Evolutionary conservation across 2,888 invertebrate genomes (phyloP).

Genomic region (Meteorus colon): DNA sequence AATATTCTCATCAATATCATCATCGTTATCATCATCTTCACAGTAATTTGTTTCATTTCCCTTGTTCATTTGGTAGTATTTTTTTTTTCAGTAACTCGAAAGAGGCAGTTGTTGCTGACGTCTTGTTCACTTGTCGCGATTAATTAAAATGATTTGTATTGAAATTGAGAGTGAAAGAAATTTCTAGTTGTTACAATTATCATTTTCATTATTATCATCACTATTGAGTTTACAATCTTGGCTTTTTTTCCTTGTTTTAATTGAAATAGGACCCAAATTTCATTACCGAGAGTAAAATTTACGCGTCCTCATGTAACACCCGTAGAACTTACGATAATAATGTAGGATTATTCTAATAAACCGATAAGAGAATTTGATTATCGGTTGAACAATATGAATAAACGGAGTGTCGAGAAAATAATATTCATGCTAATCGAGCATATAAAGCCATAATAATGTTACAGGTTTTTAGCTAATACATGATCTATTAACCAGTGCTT

Average conservation of each 20-base stretch:
- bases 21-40: conserved; percentile 27
- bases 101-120: conserved; percentile 60
- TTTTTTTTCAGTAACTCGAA: conserved; percentile 53
- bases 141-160: neutral
- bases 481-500: conserved; percentile 10
- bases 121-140: conserved; percentile 32
- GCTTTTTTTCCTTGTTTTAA: neutral
- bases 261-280: conserved; percentile 59
- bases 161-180: conserved; percentile 2
- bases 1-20: neutral
- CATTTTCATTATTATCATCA: conserved; percentile 18
- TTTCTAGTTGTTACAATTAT: conserved; percentile 1
- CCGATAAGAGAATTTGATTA: conserved; percentile 1
- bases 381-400: conserved; percentile 22
- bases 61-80: conserved; percentile 39
- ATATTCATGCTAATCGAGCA: neutral
- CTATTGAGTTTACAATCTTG: neutral
- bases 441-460: conserved; percentile 19
- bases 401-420: conserved; percentile 2
- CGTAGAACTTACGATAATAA: too few species aligned
- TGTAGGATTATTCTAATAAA: conserved; percentile 2
- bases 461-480: conserved; percentile 20
- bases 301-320: neutral
- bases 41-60: conserved; percentile 7
- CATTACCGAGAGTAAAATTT: conserved; percentile 26